These are phyloP conservation scores for Australoheros facetus DNA, from an alignment of 2,797 vertebrate genomes.

Conservation along the genomic window DNA sequence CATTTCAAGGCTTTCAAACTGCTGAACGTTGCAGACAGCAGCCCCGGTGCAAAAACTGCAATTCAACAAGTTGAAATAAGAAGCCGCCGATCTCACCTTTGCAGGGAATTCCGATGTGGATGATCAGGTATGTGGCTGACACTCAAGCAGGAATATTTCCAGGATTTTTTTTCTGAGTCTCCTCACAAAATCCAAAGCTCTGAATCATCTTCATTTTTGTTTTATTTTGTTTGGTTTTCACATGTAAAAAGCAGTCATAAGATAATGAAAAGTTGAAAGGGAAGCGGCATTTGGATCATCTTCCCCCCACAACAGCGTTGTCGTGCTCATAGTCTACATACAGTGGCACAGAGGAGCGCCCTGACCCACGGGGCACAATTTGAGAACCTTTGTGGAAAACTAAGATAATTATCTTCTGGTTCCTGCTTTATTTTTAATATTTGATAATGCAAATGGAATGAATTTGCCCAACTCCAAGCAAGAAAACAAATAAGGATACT, in stretches of 20 bases:
- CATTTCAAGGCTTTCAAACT: background rate
- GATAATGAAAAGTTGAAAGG: background rate
- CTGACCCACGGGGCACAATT: background rate
- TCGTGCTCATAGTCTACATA: background rate
- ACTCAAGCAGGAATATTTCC: background rate
- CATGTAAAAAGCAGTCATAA: background rate
- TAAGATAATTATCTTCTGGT: background rate
- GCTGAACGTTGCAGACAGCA: background rate
- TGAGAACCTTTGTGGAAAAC: background rate
- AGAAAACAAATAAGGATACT: conserved; percentile 34
- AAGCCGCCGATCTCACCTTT: background rate
- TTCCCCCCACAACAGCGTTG: too few relatives aligned
- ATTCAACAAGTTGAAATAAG: background rate
- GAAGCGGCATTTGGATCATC: too few relatives aligned
- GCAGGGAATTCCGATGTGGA: background rate
- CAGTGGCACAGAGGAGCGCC: background rate
- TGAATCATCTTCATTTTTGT: background rate
- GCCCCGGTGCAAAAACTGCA: background rate
- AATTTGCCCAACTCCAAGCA: background rate
- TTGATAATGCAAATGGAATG: background rate
- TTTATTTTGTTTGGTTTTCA: background rate
- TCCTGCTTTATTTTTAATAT: background rate
- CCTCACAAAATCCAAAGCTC: too few relatives aligned
- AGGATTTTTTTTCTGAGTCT: background rate
- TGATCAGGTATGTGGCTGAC: background rate